Percentiles rank a stretch among this genome's conserved stretches.
Evolutionary conservation across 2,888 invertebrate genomes (phyloP).

Genomic region (Listrodromus nycthemerus): DNA sequence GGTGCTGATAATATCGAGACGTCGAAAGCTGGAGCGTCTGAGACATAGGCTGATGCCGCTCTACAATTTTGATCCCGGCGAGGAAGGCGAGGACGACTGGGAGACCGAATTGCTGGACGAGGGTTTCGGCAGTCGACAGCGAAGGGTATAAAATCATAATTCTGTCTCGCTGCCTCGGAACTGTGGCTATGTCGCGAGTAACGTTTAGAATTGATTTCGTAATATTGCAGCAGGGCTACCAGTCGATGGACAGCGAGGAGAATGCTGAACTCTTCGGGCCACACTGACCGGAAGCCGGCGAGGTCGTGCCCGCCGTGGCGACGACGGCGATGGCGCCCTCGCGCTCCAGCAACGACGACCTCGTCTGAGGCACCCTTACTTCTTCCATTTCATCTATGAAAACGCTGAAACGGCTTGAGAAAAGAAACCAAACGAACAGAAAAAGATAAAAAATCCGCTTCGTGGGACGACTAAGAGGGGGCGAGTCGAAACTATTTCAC

Average conservation of each 20-base stretch:
- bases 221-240: constrained; percentile 81
- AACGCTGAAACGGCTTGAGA: neutral
- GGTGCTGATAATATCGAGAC: constrained; percentile 86
- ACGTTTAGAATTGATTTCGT: constrained; percentile 67
- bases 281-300: constrained; percentile 70
- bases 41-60: constrained; percentile 88
- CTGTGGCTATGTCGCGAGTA: constrained; percentile 71
- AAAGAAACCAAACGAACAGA: neutral
- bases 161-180: constrained; percentile 65
- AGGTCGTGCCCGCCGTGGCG: constrained; percentile 57
- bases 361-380: constrained; percentile 30
- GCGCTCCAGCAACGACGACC: constrained; percentile 51
- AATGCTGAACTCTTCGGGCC: constrained; percentile 81
- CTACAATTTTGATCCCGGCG: constrained; percentile 89
- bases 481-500: no score
- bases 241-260: constrained; percentile 82
- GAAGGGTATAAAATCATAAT: constrained; percentile 78
- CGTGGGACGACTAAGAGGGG: no score
- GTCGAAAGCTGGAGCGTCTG: constrained; percentile 86
- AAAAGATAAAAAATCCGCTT: neutral
- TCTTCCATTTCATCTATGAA: constrained; percentile 23
- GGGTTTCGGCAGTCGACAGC: constrained; percentile 79
- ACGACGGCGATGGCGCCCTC: constrained; percentile 33
- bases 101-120: constrained; percentile 87
- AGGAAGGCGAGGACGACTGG: constrained; percentile 89